These are phyloP conservation scores for Anarsia innoxiella DNA, from an alignment of 2,888 invertebrate genomes.

Conservation along the genomic window DNA sequence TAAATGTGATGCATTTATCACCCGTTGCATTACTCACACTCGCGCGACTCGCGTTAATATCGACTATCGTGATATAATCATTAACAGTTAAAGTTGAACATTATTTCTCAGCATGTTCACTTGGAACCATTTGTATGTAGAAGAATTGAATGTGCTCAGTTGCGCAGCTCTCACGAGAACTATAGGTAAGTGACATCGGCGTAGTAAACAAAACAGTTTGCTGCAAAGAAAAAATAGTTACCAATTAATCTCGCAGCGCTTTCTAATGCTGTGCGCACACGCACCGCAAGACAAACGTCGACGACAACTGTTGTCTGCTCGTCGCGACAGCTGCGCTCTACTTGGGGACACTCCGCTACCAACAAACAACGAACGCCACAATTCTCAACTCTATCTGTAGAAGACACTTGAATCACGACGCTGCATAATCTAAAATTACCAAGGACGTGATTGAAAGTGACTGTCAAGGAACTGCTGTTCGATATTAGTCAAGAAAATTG, in stretches of 20 bases:
- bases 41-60: background rate
- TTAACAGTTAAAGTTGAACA: too few relatives aligned
- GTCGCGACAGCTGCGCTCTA: constrained; percentile 68
- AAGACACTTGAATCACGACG: constrained; percentile 23
- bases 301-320: constrained; percentile 69
- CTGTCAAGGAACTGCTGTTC: constrained; percentile 53
- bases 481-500: constrained; percentile 54
- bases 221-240: constrained; percentile 42
- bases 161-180: too few relatives aligned
- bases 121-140: too few relatives aligned
- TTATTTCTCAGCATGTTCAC: too few relatives aligned
- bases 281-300: constrained; percentile 53
- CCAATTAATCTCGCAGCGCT: constrained; percentile 47
- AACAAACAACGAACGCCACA: constrained; percentile 19
- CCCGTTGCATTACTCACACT: constrained; percentile 8
- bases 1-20: constrained; percentile 17
- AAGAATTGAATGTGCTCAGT: too few relatives aligned
- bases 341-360: constrained; percentile 33
- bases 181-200: too few relatives aligned
- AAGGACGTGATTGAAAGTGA: constrained; percentile 46
- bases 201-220: too few relatives aligned
- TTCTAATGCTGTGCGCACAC: constrained; percentile 39
- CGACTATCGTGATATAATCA: background rate
- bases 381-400: constrained; percentile 32
- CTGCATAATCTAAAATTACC: constrained; percentile 21